Base-by-base conservation (phyloP, 2,113 vertebrate species). In the Lepisosteus oculatus region DNA sequence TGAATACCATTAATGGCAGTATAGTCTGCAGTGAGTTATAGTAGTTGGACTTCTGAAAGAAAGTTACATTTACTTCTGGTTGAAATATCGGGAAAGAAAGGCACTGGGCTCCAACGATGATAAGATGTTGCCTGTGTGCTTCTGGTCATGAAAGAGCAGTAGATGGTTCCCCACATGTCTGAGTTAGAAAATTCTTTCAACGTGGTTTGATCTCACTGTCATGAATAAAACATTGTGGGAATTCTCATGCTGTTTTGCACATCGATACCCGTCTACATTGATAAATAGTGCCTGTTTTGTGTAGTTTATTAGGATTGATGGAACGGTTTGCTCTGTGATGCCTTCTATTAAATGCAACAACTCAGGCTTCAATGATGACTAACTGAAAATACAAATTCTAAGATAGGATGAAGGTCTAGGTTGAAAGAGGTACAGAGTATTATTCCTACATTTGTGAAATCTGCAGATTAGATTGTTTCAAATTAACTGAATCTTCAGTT, bases 351-450 rank as follows among this genome's bases (percentile, higher is more conserved):
- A 72, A 57, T 62, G 55, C 43, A 62, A 41, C 65, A 51, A 55
- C 51, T 15, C 43, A 59, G 42, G 56, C 68, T 68, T 65, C 57
- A 55, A 65, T 62, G 51, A 54, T 64, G 64, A 51, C 14, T 73
- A 69, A 68, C 61, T 7, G 59, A 54, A 42, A 15, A 15, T 56
- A n/a, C 65, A 43, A 51, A 42, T 51, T 73, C 29, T 54, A 11
- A 61, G 62, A 12, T 29, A 61, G 61, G 62, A 77, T 71, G 59
- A 74, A 72, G 71, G 62, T 59, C 47, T 44, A 8, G 14, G 51
- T 61, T 13, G 59, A 13, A 5, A 3, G 43, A 15, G 69, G 51
- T n/a, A 65, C 29, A 2, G 29, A 29, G 29, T 29, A 2, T 29
- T 29, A 29, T 29, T 1, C 29, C 29, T 29, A 29, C 29, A 29